Conservation (phyloP, 1,140 invertebrate species). For the Orussus abietinus region DNA sequence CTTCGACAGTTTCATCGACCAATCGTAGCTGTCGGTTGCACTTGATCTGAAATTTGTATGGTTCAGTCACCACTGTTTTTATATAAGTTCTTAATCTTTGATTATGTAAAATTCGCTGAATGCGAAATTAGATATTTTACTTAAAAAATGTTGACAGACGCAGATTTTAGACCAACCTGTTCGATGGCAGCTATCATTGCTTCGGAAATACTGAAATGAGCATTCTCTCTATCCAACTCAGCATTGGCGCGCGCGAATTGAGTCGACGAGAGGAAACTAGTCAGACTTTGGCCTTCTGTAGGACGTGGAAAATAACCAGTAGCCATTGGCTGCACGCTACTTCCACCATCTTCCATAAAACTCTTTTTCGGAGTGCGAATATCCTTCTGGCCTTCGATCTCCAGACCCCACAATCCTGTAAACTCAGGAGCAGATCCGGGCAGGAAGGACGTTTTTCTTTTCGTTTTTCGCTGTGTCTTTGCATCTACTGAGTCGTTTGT, state of each 20-base stretch:
- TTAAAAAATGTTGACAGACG: constrained; percentile 10
- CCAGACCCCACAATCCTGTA: constrained; percentile 30
- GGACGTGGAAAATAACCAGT: constrained; percentile 63
- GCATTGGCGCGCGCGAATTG: constrained; percentile 69
- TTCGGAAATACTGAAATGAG: constrained; percentile 82
- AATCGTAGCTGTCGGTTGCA: constrained; percentile 46
- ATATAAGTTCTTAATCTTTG: too few species aligned
- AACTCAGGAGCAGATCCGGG: constrained; percentile 39
- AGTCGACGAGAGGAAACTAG: constrained; percentile 69
- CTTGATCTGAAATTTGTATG: constrained; percentile 39
- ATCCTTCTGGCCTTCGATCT: constrained; percentile 54
- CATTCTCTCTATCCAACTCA: constrained; percentile 80
- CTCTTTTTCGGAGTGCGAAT: constrained; percentile 57
- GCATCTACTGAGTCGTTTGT: constrained; percentile 10
- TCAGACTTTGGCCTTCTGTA: constrained; percentile 68
- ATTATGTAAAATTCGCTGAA: too few species aligned
- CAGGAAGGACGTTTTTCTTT: constrained; percentile 23
- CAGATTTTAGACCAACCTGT: constrained; percentile 50
- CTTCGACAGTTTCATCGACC: constrained; percentile 55
- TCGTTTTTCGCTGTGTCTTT: constrained; percentile 3
- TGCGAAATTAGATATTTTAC: too few species aligned
- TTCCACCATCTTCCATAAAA: constrained; percentile 64
- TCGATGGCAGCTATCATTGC: constrained; percentile 82
- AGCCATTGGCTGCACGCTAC: constrained; percentile 56
- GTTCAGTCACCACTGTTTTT: neutral